These are phyloP conservation scores for Chelonus insularis DNA, from an alignment of 1,140 invertebrate species.

Conservation along the genomic window DNA sequence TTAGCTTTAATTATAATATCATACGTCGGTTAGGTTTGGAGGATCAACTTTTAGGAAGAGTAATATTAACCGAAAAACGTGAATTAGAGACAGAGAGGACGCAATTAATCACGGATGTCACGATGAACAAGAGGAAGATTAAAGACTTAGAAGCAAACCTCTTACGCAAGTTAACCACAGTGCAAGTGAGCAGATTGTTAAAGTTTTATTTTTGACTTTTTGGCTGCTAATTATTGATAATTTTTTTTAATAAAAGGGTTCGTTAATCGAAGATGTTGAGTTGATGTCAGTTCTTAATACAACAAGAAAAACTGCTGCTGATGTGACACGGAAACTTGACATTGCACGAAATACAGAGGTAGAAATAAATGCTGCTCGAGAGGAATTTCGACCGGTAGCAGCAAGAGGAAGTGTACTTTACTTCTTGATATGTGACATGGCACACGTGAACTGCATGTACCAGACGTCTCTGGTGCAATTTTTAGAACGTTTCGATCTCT, in stretches of 20 bases:
- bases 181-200: no score
- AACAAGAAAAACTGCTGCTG: constrained; percentile 91
- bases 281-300: constrained; percentile 88
- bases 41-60: constrained; percentile 90
- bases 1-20: no score
- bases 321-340: constrained; percentile 90
- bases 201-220: no score
- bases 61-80: constrained; percentile 94
- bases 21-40: no score
- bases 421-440: constrained; percentile 97
- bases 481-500: constrained; percentile 91
- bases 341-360: constrained; percentile 89
- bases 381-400: constrained; percentile 94
- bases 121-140: constrained; percentile 94
- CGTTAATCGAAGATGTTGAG: constrained; percentile 94
- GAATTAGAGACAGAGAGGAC: constrained; percentile 93
- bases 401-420: constrained; percentile 92
- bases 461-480: constrained; percentile 96
- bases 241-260: constrained; percentile 88
- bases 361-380: constrained; percentile 90
- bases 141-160: constrained; percentile 94
- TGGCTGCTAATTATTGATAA: no score
- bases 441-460: constrained; percentile 95
- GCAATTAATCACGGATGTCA: constrained; percentile 93
- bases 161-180: constrained; percentile 84